Base-by-base conservation (phyloP, 2,113 vertebrate species). In the Hucho hucho region DNA sequence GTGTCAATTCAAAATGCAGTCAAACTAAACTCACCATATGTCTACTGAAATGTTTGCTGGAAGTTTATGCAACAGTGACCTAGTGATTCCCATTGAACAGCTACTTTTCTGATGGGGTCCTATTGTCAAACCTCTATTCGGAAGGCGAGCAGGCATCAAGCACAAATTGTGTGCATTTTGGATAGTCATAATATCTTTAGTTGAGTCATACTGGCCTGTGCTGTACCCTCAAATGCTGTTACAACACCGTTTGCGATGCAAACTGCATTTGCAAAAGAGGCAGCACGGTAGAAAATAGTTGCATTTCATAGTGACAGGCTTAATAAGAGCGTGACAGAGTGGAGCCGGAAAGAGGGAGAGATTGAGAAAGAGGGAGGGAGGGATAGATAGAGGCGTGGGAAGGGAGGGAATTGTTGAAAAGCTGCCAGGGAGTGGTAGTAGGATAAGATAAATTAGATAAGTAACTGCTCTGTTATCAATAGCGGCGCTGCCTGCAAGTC, bases 271-370 rank as follows among this genome's bases (percentile, higher is more conserved):
- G 74, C 71, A 69, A 79, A 69, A 78, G 70, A 65, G 74, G 80
- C 47, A 43, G 59, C 53, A 75, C 65, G 80, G 78, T 76, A 74
- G 85, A 74, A 81, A 84, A 87, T 79, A 64, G 78, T 46, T 69
- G 43, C 79, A 70, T 69, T 66, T 72, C 68, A 75, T 56, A 63
- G 26, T 47, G n/a, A 46, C 4, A 53, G 26, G 58, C 11, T 43
- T n/a, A 20, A 3, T 29, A 16, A 11, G 26, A 6, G 70, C 13
- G 37, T 9, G 28, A 29, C 43, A 14, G 20, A 29, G n/a, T 18
- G 28, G 25, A 16, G 22, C 24, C 25, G 25, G 29, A 61, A 16
- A 29, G 65, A 69, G 47, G 37, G 9, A 43, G 37, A 43, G 37
- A 43, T 37, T 28, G 63, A 26, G 66, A 37, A n/a, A 53, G 4